These are phyloP conservation scores for Calyptommatus sinebrachiatus DNA, from an alignment of 2,113 vertebrate genomes.

Conservation along the genomic window DNA sequence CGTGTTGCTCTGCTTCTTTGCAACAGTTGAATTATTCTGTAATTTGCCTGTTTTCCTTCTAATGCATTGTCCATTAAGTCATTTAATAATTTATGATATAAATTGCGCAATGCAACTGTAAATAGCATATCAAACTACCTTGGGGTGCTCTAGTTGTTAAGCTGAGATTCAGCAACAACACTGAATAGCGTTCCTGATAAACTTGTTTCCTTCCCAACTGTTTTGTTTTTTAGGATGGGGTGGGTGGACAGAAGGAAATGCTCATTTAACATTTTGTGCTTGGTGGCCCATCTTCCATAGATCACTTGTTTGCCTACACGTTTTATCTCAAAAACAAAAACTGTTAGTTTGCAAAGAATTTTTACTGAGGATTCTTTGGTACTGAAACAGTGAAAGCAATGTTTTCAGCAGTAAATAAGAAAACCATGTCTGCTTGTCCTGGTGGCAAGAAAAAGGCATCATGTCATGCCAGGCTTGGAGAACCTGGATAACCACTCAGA, in stretches of 20 bases:
- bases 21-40: conserved; percentile 82
- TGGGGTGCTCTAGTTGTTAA: conserved; percentile 43
- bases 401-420: background rate
- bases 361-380: accelerated
- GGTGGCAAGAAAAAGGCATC: no score
- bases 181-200: conserved; percentile 44
- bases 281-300: background rate
- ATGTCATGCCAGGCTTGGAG: no score
- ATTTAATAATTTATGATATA: conserved; percentile 77
- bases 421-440: no score
- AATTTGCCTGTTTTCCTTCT: conserved; percentile 79
- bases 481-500: no score
- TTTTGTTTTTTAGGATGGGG: background rate
- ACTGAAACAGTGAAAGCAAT: no score
- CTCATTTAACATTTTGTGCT: background rate
- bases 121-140: conserved; percentile 61
- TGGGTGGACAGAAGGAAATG: background rate
- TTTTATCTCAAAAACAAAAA: background rate
- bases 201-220: conserved; percentile 38
- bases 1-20: conserved; percentile 77
- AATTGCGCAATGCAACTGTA: conserved; percentile 69
- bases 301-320: background rate
- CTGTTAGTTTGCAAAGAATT: background rate
- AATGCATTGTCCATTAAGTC: conserved; percentile 81
- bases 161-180: conserved; percentile 42